Evolutionary conservation across 2,888 invertebrate species (phyloP), one percentile per base, ranked within the genome.

Genomic region (Xylophagus ater): DNA sequence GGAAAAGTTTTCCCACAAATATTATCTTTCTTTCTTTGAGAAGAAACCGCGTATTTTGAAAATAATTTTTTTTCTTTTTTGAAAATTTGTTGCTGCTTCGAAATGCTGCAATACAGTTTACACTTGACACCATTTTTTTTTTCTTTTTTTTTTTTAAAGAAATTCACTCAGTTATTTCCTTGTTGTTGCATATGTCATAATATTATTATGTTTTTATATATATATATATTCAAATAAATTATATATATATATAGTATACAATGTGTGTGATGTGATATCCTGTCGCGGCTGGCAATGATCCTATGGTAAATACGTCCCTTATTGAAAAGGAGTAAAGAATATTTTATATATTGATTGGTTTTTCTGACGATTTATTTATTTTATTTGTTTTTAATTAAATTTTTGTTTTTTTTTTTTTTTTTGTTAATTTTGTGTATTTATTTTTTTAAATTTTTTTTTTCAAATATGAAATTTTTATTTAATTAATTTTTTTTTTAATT

Each of bases 401-500:
- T n/a, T n/a, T n/a, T n/a, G n/a, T n/a, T n/a, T n/a, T n/a, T n/a
- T 34, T 35, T 36, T 39, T 45, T 19, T 23, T 21, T 26, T 26
- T n/a, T 26, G 9, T 26, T 26, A 4, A 17, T 35, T 37, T 33
- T 30, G 19, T 41, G 33, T 8, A 24, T 37, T 37, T 37, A 21
- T 34, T 34, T 41, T 29, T 41, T 29, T 43, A 34, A 37, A 38
- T 34, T 45, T 43, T 45, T 41, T 46, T 45, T 49, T 43, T 33
- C 35, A 45, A 35, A 37, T 44, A 44, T 46, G 43, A 47, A 48
- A 46, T 44, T 41, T 44, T 40, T 46, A 46, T 48, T 43, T 51
- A 48, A 40, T 52, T 49, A 47, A 40, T 44, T 47, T 46, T 40
- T 37, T 44, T 41, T 43, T 39, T 42, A 38, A 43, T 60, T 58